These are phyloP conservation scores for Spodoptera litura DNA, from an alignment of 1,140 invertebrate genomes.

Conservation along the genomic window DNA sequence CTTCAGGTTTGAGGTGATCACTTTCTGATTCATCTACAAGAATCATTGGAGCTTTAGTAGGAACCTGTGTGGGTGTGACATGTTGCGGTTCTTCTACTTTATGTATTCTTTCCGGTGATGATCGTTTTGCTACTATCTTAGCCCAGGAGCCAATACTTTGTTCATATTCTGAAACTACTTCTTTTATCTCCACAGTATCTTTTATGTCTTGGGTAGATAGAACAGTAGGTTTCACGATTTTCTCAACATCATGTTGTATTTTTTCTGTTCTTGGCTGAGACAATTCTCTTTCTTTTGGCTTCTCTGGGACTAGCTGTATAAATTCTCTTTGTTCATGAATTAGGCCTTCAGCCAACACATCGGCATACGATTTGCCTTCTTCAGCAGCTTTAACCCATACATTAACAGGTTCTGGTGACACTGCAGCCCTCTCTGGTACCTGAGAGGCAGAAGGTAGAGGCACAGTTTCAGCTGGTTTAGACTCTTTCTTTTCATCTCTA, in stretches of 20 bases:
- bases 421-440: neutral
- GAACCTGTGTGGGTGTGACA: constrained; percentile 40
- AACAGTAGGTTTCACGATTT: constrained; percentile 5
- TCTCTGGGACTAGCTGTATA: constrained; percentile 25
- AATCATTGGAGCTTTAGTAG: constrained; percentile 72
- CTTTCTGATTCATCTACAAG: constrained; percentile 75
- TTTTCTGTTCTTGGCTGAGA: neutral
- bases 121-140: constrained; percentile 79
- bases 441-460: neutral
- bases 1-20: constrained; percentile 62
- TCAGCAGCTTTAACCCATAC: constrained; percentile 82
- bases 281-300: constrained; percentile 18
- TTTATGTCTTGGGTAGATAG: constrained; percentile 31
- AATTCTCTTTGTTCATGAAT: constrained; percentile 24
- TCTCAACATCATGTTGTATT: constrained; percentile 41
- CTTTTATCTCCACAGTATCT: constrained; percentile 31
- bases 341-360: constrained; percentile 85
- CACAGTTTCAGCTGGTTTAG: constrained; percentile 19
- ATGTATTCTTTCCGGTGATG: constrained; percentile 64
- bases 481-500: constrained; percentile 63
- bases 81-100: constrained; percentile 47
- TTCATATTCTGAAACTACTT: constrained; percentile 45
- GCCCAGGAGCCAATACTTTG: constrained; percentile 71
- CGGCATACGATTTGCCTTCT: constrained; percentile 87
- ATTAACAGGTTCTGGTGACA: constrained; percentile 61